phyloP scores from a whole-genome alignment of 64 coral and sea anemone species.

The Montipora efflorescens region DNA sequence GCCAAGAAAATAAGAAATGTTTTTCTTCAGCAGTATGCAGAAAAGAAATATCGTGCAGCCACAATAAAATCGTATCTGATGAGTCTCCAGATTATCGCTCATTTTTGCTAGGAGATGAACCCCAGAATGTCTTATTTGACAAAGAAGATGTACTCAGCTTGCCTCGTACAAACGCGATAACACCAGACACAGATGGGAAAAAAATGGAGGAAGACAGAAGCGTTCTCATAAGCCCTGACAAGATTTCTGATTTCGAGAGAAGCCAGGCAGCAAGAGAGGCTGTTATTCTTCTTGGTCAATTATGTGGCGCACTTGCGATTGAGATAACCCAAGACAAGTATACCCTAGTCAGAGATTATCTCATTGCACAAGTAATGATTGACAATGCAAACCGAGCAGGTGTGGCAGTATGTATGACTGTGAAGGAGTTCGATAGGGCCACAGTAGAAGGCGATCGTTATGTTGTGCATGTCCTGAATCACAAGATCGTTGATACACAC shows the following conservation, averaged over 20 bases:
- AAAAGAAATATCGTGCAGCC: slow-evolving; percentile 32
- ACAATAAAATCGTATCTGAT: slow-evolving; percentile 65
- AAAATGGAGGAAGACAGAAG: slow-evolving; percentile 30
- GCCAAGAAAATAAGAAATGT: slow-evolving; percentile 33
- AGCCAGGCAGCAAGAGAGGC: slow-evolving; percentile 55
- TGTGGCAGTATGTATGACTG: slow-evolving; percentile 24
- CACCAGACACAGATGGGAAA: slow-evolving; percentile 55
- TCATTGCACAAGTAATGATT: slow-evolving; percentile 44
- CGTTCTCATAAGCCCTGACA: slow-evolving; percentile 47
- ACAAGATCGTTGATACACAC: slow-evolving; percentile 41
- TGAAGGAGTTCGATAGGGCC: slow-evolving; percentile 30
- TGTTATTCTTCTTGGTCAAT: slow-evolving; percentile 42
- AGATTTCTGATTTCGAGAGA: slow-evolving; percentile 31
- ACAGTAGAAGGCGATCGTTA: slow-evolving; percentile 25
- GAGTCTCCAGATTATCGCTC: slow-evolving; percentile 38
- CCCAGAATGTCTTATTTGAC: slow-evolving; percentile 10
- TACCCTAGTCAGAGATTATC: slow-evolving; percentile 45
- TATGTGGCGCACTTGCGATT: slow-evolving; percentile 9
- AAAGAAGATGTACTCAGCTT: not conserved
- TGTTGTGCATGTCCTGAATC: slow-evolving; percentile 27
- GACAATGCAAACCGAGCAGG: slow-evolving; percentile 49
- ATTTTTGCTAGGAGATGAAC: slow-evolving; percentile 40
- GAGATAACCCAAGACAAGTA: slow-evolving; percentile 36
- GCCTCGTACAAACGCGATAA: slow-evolving; percentile 54
- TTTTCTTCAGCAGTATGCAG: slow-evolving; percentile 60